Conservation (phyloP, 2,113 vertebrate species). For the Tychaedon coryphoeus region DNA sequence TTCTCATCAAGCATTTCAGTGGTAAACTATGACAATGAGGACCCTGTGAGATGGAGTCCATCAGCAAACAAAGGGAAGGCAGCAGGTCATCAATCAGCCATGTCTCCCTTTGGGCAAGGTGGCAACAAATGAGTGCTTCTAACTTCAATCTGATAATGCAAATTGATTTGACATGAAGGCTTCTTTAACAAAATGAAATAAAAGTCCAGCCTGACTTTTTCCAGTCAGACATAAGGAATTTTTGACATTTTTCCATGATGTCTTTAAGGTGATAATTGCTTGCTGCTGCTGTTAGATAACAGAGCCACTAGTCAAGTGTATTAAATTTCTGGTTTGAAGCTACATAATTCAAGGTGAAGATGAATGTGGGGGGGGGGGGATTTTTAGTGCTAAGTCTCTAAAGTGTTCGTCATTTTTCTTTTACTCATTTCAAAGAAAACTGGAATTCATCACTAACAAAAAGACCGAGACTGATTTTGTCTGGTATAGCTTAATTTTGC, state of each 20-base stretch:
- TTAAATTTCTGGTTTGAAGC: neutral
- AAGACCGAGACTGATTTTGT: neutral
- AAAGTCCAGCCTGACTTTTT: neutral
- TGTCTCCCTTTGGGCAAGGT: neutral
- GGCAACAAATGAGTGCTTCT: neutral
- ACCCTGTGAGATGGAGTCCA: neutral
- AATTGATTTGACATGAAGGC: neutral
- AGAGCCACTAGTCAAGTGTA: neutral
- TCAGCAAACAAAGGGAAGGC: neutral
- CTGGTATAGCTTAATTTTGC: neutral
- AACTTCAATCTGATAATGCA: neutral
- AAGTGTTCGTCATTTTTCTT: neutral
- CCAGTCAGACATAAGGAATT: neutral
- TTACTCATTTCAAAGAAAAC: neutral
- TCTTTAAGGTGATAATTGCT: neutral
- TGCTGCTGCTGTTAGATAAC: neutral
- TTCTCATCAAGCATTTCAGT: neutral
- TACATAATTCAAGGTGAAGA: neutral
- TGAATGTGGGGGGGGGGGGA: rapidly evolving
- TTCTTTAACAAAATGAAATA: neutral
- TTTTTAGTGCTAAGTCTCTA: neutral
- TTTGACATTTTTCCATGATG: neutral
- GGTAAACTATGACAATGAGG: neutral
- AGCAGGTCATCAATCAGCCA: neutral
- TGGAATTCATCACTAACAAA: neutral